Evolutionary conservation across 2,797 vertebrate species (phyloP).

Genomic region (Psittacula derbiana): DNA sequence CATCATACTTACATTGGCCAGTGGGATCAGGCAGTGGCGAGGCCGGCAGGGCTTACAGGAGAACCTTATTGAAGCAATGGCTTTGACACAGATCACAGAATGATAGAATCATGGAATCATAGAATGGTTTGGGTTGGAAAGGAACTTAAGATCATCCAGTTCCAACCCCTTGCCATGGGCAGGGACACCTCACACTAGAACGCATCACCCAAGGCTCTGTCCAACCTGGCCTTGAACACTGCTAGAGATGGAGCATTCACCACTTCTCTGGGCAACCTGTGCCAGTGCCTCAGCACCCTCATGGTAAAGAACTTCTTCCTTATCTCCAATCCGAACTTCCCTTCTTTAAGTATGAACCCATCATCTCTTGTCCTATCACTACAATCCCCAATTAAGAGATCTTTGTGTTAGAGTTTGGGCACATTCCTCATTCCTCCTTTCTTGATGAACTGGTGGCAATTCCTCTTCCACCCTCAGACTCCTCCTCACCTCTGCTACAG

Average conservation of each 20-base stretch:
- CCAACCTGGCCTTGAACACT: neutral
- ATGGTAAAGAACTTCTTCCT: neutral
- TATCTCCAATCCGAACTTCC: neutral
- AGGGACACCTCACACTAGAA: neutral
- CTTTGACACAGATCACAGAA: neutral
- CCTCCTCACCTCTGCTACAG: neutral
- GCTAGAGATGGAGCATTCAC: neutral
- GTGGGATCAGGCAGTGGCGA: neutral
- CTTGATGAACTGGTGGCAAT: neutral
- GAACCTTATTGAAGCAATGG: neutral
- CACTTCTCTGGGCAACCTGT: neutral
- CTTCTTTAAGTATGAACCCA: neutral
- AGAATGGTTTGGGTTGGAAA: neutral
- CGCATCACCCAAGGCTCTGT: neutral
- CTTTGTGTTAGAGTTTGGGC: neutral
- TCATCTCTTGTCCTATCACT: neutral
- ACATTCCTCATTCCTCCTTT: neutral
- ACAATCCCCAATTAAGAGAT: neutral
- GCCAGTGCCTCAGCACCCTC: neutral
- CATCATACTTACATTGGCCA: fast-evolving
- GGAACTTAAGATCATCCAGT: neutral
- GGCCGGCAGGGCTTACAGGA: neutral
- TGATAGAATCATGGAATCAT: neutral
- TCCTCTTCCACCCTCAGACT: neutral
- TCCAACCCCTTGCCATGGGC: neutral